phyloP scores from a whole-genome alignment of 1,140 invertebrate species.

The Heliconius nattereri region DNA sequence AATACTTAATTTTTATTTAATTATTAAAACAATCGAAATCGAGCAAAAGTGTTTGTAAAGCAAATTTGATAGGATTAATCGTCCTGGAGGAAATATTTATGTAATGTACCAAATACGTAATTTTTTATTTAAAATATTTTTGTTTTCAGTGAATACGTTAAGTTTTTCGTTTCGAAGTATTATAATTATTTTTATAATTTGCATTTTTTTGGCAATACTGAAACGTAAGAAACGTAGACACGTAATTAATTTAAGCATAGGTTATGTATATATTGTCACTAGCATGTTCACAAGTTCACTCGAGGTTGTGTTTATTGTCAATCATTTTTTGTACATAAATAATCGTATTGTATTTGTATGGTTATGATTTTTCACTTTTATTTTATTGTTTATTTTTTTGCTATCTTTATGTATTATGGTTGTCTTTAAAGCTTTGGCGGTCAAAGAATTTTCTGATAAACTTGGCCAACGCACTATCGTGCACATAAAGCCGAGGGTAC shows the following conservation, averaged over 20 bases:
- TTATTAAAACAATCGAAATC: neutral
- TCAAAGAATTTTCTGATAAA: neutral
- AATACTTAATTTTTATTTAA: conserved; percentile 1
- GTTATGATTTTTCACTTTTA: conserved; percentile 3
- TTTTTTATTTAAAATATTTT: neutral
- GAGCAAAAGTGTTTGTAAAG: neutral
- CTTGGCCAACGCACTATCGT: neutral
- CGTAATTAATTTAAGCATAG: conserved; percentile 22
- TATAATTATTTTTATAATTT: neutral
- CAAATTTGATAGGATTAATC: neutral
- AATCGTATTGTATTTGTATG: conserved; percentile 20
- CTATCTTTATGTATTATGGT: conserved; percentile 19
- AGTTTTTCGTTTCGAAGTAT: neutral
- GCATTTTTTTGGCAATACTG: conserved; percentile 18
- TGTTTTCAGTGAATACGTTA: neutral
- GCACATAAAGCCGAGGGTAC: neutral
- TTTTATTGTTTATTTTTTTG: conserved; percentile 15
- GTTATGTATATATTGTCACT: conserved; percentile 28
- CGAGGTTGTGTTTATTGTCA: conserved; percentile 70
- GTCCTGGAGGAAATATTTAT: neutral
- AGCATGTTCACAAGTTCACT: conserved; percentile 61
- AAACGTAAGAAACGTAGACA: conserved; percentile 14
- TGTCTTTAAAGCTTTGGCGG: neutral
- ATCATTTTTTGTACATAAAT: conserved; percentile 19
- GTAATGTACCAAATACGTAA: conserved; percentile 12